Evolutionary conservation across 1,140 invertebrate species (phyloP), one percentile per base, ranked within the genome.

Genomic region (Magallana gigas): DNA sequence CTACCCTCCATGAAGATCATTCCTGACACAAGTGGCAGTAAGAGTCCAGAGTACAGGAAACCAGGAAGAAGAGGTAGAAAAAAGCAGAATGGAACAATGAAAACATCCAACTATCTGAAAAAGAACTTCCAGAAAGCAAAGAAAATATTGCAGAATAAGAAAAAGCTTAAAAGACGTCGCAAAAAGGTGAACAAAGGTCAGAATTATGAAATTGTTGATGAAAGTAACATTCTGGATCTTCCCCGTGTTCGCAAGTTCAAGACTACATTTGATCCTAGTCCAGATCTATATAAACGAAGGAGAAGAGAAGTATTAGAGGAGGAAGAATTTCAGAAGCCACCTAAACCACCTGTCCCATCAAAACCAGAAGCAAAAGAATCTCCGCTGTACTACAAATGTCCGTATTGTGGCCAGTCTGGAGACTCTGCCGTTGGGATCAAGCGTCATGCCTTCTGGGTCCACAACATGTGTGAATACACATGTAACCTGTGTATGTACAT

Each of bases 391-490:
- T 83, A 83, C 68, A 76, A 57, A 57, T 83, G 81, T 83, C 81
- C 81, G 4, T 83, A 83, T 29, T 83, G 81, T 58, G 48, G 16
- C 9, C 57, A 83, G 14, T 57, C 48, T 83, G 48, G 14, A 57
- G 81, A 83, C 48, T n/a, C 36, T 57, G 81, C 57, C 14, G 1
- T 87, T 57, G 86, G 80, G 29, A 58, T 87, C 5, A 83, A 84
- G 29, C 59, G 86, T n/a, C 86, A 87, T 76, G 23, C 82, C 18
- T 87, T 87, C 58, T 87, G 81, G 48, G 68, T 71, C 57, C 86
- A 87, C 29, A 87, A 87, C 81, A 82, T 83, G 56, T 87, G 86
- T 84, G 81, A 87, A 58, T 87, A 82, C 23, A 58, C 57, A 8
- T 87, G 86, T 57, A 84, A 83, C 48, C 60, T 36, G 29, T 87